phyloP scores from a whole-genome alignment of 1,140 invertebrate genomes.

The Drosophila arizonae region DNA sequence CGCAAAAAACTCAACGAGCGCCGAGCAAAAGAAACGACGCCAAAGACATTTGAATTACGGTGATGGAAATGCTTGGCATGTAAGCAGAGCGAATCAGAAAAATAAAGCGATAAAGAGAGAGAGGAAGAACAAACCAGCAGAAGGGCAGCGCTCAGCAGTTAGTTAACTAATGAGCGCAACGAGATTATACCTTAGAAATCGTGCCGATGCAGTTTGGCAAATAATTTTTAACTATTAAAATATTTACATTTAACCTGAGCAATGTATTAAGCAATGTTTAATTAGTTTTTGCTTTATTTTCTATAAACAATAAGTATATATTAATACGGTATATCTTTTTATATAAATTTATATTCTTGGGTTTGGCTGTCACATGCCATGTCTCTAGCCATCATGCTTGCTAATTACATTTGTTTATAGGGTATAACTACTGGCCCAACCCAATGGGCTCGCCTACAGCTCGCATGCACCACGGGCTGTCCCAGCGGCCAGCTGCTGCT shows the following conservation, averaged over 20 bases:
- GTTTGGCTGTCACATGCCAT: background rate
- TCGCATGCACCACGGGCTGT: slow-evolving; percentile 28
- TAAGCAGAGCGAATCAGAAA: slow-evolving; percentile 9
- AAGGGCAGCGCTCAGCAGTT: background rate
- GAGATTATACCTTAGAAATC: background rate
- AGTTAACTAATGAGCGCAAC: background rate
- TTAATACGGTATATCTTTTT: no score
- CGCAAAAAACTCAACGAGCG: slow-evolving; percentile 44
- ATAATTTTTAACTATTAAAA: no score
- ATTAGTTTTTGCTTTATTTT: no score
- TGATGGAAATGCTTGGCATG: slow-evolving; percentile 27
- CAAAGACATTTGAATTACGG: slow-evolving; percentile 15
- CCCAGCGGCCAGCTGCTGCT: background rate
- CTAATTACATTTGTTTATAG: background rate
- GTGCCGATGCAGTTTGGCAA: no score
- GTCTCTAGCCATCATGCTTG: background rate
- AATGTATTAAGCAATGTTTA: no score
- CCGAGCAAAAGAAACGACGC: slow-evolving; percentile 2
- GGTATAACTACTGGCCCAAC: slow-evolving; percentile 17
- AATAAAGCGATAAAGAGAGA: background rate
- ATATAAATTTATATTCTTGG: background rate
- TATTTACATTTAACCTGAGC: no score
- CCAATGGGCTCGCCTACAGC: slow-evolving; percentile 13
- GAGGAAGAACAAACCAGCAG: background rate
- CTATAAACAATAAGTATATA: no score